Conservation (phyloP, 2,888 invertebrate genomes). For the Cetonia aurata region DNA sequence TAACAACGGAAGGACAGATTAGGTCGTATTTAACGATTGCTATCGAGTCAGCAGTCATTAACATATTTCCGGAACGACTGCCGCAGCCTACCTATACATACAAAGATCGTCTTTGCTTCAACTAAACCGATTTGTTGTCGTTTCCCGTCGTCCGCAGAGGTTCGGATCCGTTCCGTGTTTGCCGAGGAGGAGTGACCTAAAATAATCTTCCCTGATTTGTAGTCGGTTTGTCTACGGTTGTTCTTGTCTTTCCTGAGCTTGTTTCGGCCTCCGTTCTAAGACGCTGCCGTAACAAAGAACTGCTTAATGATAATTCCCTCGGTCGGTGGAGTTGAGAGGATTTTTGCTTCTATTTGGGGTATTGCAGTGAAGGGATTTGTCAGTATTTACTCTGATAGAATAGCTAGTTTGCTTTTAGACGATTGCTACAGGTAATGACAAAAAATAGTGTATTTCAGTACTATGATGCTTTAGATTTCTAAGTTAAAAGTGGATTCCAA, state of each 20-base stretch:
- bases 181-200: conserved; percentile 3
- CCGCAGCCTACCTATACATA: background rate
- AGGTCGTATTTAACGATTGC: no score
- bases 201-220: conserved; percentile 18
- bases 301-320: conserved; percentile 18
- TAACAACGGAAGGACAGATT: background rate
- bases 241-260: background rate
- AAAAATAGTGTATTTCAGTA: no score
- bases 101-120: no score
- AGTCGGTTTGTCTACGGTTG: conserved; percentile 9
- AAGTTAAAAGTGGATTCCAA: no score
- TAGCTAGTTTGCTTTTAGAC: background rate
- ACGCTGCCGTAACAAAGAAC: conserved; percentile 9
- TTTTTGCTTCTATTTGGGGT: conserved; percentile 16
- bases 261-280: background rate
- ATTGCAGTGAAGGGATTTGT: conserved; percentile 14
- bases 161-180: conserved; percentile 1
- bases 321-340: conserved; percentile 9
- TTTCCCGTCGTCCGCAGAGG: background rate
- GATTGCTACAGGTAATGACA: no score
- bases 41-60: background rate
- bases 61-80: background rate
- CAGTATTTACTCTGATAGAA: conserved; percentile 14
- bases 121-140: conserved; percentile 15
- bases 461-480: no score